Percentiles rank a stretch among this genome's conserved stretches.
Conservation (phyloP, 2,888 invertebrate genomes). For the Willowsia nigromaculata region DNA sequence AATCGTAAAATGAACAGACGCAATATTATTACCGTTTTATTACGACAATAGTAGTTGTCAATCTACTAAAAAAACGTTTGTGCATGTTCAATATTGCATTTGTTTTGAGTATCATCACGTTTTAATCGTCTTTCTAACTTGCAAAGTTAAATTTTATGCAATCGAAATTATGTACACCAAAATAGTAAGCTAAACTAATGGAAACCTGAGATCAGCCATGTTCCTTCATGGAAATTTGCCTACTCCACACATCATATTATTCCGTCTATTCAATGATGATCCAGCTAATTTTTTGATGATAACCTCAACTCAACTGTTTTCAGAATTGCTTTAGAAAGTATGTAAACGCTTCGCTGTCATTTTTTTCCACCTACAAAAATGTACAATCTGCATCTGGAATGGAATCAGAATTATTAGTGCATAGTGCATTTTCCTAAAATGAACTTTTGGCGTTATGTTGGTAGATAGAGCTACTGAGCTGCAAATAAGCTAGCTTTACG, state of each 20-base stretch:
- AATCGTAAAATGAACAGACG: too few relatives aligned
- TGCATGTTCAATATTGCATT: too few relatives aligned
- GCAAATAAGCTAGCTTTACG: not conserved
- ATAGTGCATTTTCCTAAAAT: not conserved
- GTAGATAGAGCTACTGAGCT: not conserved
- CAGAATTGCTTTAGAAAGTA: not conserved
- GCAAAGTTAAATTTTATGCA: too few relatives aligned
- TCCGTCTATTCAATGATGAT: constrained; percentile 38
- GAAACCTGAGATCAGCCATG: not conserved
- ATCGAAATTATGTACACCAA: too few relatives aligned
- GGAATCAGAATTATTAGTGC: too few relatives aligned
- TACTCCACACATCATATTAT: not conserved
- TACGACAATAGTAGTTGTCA: too few relatives aligned
- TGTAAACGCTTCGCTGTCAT: not conserved
- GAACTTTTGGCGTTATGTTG: not conserved
- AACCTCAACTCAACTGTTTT: not conserved
- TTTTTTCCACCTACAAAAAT: not conserved
- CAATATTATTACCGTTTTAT: too few relatives aligned
- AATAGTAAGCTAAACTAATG: too few relatives aligned
- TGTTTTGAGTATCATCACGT: too few relatives aligned
- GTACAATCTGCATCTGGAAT: not conserved
- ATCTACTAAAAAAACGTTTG: too few relatives aligned
- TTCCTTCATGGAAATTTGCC: not conserved
- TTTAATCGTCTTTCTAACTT: too few relatives aligned
- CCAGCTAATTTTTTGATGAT: not conserved